phyloP scores from a whole-genome alignment of 2,113 vertebrate species.

The Cervus canadensis region DNA sequence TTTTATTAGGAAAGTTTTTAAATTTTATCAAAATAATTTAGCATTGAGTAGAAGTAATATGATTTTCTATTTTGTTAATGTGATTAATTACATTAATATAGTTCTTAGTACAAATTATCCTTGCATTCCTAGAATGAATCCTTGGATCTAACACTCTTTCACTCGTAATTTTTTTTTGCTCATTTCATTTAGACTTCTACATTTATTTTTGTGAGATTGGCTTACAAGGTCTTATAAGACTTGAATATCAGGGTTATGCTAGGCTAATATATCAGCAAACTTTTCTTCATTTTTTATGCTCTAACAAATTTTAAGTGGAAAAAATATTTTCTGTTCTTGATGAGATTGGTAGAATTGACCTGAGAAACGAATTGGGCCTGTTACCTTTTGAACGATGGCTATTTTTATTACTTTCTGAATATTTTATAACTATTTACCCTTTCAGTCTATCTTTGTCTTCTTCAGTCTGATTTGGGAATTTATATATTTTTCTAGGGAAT shows the following conservation, averaged over 20 bases:
- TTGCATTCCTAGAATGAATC: conserved; percentile 13
- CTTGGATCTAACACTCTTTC: neutral
- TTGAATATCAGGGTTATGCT: neutral
- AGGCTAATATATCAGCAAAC: neutral
- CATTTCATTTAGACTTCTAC: neutral
- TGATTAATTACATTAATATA: conserved; percentile 29
- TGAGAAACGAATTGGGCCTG: conserved; percentile 2
- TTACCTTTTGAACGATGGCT: neutral
- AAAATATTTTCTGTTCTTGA: conserved; percentile 6
- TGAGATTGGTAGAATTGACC: neutral
- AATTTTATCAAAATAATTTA: conserved; percentile 32
- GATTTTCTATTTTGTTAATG: conserved; percentile 19
- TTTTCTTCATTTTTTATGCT: neutral
- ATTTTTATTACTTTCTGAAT: neutral
- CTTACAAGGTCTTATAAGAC: neutral
- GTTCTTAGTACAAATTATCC: neutral
- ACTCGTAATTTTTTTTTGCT: neutral
- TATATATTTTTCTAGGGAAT: neutral
- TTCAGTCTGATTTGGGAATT: neutral
- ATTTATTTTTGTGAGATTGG: neutral
- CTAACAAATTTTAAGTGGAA: conserved; percentile 17
- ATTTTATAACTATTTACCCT: neutral
- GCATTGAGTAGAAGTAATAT: neutral
- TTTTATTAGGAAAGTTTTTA: neutral
- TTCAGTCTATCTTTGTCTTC: neutral